Base-by-base conservation (phyloP, 1,140 invertebrate species). In the Listronotus bonariensis region DNA sequence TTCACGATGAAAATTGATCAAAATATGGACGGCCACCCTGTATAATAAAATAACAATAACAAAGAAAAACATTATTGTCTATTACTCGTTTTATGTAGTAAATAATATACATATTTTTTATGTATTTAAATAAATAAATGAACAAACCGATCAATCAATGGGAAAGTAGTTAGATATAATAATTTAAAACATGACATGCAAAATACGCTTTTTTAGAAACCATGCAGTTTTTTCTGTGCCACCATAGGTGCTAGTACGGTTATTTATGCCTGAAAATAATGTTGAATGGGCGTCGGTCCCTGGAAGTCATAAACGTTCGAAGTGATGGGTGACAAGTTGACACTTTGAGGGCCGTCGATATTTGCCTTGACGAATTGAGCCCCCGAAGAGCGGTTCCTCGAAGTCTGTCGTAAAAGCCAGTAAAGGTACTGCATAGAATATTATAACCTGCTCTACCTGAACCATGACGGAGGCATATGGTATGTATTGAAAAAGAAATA, bases 371-470 rank as follows among this genome's bases (percentile, higher is more conserved):
- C 45, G 45, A 57, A 57, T 49, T 34, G 40, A 53, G 45, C 36
- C 56, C 48, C 60, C 48, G 60, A 52, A 14, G 60, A 54, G 32
- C 40, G 53, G 36, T 64, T 64, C 54, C 54, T 58, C 43, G 64
- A 63, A 43, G 51, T 63, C 48, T 42, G 56, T 66, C 56, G 53
- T 66, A 66, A 66, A 64, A 58, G 57, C 32, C 46, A 31, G 15
- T n/a, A 1, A 36, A n/a, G 52, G 52, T 54, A 54, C 52, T 54
- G 52, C 31, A 20, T 31, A 38, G 52, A 38, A 54, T 38, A 52
- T 52, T 52, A 52, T 52, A 20, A 10, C 49, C 8, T n/a, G 32
- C 32, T 54, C 52, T 54, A 54, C 52, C 52, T 54, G 52, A 41
- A 54, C 52, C 52, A 31, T 54, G 32, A 54, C 52, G 31, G 52